These are phyloP conservation scores for Upupa epops DNA, from an alignment of 2,113 vertebrate species.

Conservation along the genomic window DNA sequence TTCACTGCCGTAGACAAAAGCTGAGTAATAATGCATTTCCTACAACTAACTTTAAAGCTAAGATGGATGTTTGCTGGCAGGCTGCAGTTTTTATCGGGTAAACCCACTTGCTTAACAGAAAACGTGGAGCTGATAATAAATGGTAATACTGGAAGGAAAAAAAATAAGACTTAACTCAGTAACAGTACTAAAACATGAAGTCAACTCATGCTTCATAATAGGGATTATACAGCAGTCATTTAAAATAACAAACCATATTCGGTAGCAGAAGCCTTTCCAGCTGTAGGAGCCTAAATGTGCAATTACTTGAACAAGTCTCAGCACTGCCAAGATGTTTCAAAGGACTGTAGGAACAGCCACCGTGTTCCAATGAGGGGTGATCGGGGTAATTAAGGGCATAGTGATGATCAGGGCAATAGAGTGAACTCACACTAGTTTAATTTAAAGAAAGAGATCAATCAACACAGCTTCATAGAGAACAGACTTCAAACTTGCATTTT, in stretches of 20 bases:
- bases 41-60: background rate
- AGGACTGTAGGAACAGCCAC: background rate
- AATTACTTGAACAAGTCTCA: background rate
- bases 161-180: background rate
- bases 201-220: background rate
- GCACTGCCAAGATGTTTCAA: background rate
- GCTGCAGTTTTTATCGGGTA: background rate
- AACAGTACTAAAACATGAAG: background rate
- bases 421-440: background rate
- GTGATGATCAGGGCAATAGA: background rate
- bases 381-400: background rate
- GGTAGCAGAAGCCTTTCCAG: background rate
- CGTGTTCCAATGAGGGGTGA: background rate
- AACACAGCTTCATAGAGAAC: background rate
- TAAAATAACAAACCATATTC: background rate
- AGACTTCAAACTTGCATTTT: background rate
- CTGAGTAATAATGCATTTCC: background rate
- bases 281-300: background rate
- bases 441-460: background rate
- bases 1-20: background rate
- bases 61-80: background rate
- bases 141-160: background rate
- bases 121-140: background rate
- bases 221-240: background rate
- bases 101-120: background rate